phyloP scores from a whole-genome alignment of 2,797 vertebrate species.

The Poecilia picta region DNA sequence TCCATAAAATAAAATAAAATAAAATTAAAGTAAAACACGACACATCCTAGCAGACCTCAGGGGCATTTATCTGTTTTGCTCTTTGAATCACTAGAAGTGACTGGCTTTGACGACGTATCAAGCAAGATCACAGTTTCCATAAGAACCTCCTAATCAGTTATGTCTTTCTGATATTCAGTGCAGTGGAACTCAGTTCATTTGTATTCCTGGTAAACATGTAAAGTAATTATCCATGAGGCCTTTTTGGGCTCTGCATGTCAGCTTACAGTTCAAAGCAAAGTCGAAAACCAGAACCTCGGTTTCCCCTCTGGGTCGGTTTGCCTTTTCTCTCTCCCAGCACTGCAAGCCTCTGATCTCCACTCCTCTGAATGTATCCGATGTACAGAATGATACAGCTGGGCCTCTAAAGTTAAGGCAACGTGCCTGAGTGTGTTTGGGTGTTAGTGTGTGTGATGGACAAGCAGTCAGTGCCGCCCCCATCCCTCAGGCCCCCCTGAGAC shows the following conservation, averaged over 20 bases:
- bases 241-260: constrained; percentile 35
- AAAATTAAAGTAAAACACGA: not conserved
- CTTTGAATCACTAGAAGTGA: not conserved
- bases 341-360: constrained; percentile 72
- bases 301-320: constrained; percentile 45
- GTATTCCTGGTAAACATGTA: constrained; percentile 24
- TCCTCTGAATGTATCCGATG: constrained; percentile 62
- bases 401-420: constrained; percentile 43
- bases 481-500: constrained; percentile 57
- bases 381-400: constrained; percentile 44
- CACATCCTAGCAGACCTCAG: not conserved
- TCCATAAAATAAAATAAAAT: not conserved
- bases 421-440: constrained; percentile 28
- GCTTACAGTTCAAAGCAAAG: constrained; percentile 59
- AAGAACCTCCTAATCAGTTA: not conserved
- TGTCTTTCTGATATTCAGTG: not conserved
- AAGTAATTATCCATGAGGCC: constrained; percentile 40
- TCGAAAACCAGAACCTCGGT: constrained; percentile 52
- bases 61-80: not conserved
- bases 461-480: constrained; percentile 38
- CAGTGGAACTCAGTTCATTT: constrained; percentile 13
- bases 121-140: not conserved
- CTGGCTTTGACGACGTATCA: not conserved
- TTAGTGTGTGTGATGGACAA: constrained; percentile 58
- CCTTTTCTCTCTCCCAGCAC: constrained; percentile 53